Conservation (phyloP, 1,140 invertebrate genomes). For the Pemphigus obesinymphae region DNA sequence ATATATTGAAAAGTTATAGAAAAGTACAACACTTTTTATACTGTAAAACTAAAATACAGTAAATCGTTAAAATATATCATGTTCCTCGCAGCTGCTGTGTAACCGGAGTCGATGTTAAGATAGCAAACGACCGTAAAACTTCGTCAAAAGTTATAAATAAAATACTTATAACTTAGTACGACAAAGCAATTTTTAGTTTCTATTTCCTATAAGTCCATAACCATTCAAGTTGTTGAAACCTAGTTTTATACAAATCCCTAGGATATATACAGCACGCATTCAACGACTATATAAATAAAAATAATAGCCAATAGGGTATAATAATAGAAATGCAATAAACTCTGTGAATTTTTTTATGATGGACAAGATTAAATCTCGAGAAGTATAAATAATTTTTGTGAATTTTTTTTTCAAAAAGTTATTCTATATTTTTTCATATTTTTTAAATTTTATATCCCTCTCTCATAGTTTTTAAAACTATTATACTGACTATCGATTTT, state of each 20-base stretch:
- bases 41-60: background rate
- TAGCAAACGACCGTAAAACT: slow-evolving; percentile 18
- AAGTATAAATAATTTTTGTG: too few relatives aligned
- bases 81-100: background rate
- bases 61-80: slow-evolving; percentile 4
- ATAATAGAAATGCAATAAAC: too few relatives aligned
- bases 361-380: too few relatives aligned
- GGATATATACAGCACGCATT: too few relatives aligned
- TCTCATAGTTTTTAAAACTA: too few relatives aligned
- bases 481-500: too few relatives aligned
- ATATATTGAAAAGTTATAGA: background rate
- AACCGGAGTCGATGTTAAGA: slow-evolving; percentile 1
- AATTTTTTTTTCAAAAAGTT: too few relatives aligned
- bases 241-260: background rate
- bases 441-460: too few relatives aligned
- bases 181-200: slow-evolving; percentile 18
- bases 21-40: background rate
- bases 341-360: too few relatives aligned
- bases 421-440: too few relatives aligned
- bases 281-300: too few relatives aligned
- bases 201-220: background rate
- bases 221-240: background rate
- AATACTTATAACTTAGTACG: slow-evolving; percentile 15
- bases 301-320: too few relatives aligned
- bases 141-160: slow-evolving; percentile 16